phyloP scores from a whole-genome alignment of 2,113 vertebrate genomes.

The Pollimyrus isidori region DNA sequence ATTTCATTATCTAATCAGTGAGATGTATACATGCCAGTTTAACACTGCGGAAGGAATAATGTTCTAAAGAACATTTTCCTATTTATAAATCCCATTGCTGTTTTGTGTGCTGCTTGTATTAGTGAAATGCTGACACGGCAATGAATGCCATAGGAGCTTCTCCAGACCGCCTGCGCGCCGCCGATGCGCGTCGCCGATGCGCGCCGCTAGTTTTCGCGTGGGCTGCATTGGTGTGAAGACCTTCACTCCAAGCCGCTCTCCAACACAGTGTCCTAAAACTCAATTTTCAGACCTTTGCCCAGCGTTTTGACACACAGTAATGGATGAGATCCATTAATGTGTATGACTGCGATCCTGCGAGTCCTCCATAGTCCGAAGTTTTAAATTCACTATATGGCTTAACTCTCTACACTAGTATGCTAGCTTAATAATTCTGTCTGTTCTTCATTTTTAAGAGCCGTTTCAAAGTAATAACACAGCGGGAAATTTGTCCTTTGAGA shows the following conservation, averaged over 20 bases:
- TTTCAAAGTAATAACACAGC: conserved; percentile 7
- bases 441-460: conserved; percentile 8
- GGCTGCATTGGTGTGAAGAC: not conserved
- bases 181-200: not conserved
- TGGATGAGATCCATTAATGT: not conserved
- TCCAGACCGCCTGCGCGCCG: not conserved
- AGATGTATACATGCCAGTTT: not conserved
- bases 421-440: conserved; percentile 5
- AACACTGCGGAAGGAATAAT: not conserved
- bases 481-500: conserved; percentile 12
- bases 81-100: not conserved
- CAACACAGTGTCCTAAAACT: not conserved
- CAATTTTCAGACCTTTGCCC: not conserved
- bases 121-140: not conserved
- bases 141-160: not conserved
- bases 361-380: not conserved
- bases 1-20: not conserved
- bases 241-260: not conserved
- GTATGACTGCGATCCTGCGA: not conserved
- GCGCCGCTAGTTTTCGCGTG: not conserved
- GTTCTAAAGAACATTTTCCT: not conserved
- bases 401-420: not conserved
- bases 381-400: conserved; percentile 7
- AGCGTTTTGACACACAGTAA: not conserved
- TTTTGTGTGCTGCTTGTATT: not conserved